A percentile compares a stretch with the other conserved stretches of the same genome.
Conservation (phyloP, 2,113 vertebrate genomes). For the Spea bombifrons region DNA sequence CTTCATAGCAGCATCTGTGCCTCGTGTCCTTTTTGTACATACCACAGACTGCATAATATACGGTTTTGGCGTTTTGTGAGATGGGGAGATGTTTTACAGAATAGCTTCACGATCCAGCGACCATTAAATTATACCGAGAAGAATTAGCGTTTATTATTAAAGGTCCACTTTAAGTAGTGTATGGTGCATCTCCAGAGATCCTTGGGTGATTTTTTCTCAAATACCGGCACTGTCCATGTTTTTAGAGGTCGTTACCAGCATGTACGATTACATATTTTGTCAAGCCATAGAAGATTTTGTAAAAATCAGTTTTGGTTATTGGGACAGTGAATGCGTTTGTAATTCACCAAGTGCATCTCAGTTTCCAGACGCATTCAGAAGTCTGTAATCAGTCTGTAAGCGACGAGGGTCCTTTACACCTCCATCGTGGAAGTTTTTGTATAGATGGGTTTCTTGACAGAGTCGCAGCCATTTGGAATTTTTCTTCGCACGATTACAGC, state of each 20-base stretch:
- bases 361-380: conserved; percentile 15
- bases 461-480: background rate
- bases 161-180: no score
- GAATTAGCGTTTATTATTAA: no score
- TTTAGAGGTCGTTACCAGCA: background rate
- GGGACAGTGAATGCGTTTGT: conserved; percentile 4
- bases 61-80: no score
- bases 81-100: no score
- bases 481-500: conserved; percentile 23
- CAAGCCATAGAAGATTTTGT: conserved; percentile 9
- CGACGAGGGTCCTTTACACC: background rate
- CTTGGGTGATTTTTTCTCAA: no score
- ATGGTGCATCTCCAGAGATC: no score
- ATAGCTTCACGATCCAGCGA: no score
- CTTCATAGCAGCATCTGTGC: no score
- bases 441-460: conserved; percentile 43
- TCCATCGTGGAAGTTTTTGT: conserved; percentile 35
- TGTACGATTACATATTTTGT: background rate
- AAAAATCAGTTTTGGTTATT: background rate
- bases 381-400: background rate
- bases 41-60: no score
- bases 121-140: no score
- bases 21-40: no score
- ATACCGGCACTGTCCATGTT: background rate
- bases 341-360: background rate